These are phyloP conservation scores for Microdon myrmicae DNA, from an alignment of 2,888 invertebrate species.

Conservation along the genomic window DNA sequence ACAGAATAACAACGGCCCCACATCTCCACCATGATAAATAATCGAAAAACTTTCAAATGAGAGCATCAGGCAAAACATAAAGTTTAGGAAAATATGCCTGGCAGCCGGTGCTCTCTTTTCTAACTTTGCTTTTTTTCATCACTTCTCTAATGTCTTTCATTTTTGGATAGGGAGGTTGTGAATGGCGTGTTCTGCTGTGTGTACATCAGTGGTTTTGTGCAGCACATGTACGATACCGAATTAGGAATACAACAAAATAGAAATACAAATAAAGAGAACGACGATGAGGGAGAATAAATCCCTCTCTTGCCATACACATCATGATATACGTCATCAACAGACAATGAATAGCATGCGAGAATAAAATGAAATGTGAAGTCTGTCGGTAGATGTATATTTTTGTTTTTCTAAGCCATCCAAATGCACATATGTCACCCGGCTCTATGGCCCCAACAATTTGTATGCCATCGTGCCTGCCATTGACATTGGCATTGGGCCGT, in stretches of 20 bases:
- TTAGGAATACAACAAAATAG: conserved; percentile 23
- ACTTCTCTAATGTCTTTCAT: too few relatives aligned
- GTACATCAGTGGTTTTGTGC: not conserved
- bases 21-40: too few relatives aligned
- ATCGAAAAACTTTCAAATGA: conserved; percentile 47
- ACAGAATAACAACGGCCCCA: too few relatives aligned
- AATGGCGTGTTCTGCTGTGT: conserved; percentile 11
- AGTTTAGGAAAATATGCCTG: conserved; percentile 38
- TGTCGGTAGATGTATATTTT: conserved; percentile 16
- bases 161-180: too few relatives aligned
- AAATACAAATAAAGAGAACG: conserved; percentile 35
- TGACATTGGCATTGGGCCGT: conserved; percentile 48
- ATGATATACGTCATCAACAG: conserved; percentile 40
- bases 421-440: conserved; percentile 45
- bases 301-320: conserved; percentile 45
- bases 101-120: conserved; percentile 29
- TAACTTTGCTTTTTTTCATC: conserved; percentile 24
- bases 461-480: conserved; percentile 39
- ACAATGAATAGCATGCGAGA: conserved; percentile 40
- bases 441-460: conserved; percentile 23
- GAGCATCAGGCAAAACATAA: conserved; percentile 34
- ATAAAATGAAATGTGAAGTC: conserved; percentile 32
- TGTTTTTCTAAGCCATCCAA: not conserved
- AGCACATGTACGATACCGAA: conserved; percentile 30
- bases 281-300: conserved; percentile 31